Evolutionary conservation across 2,888 invertebrate genomes (phyloP).

Genomic region (Pachycephus smyrnensis): DNA sequence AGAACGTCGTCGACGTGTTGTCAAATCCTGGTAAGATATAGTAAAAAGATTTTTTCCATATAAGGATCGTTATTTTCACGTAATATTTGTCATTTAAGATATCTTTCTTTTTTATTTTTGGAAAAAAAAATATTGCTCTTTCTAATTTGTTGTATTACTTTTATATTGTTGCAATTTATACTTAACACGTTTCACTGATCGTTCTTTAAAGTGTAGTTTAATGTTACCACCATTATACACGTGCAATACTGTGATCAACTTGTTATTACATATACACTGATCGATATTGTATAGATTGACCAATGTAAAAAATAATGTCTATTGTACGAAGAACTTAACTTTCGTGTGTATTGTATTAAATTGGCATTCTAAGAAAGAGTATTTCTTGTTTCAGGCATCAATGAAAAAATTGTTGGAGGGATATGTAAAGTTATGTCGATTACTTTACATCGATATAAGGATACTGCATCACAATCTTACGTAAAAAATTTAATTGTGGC

Average conservation of each 20-base stretch:
- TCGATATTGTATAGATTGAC: not conserved
- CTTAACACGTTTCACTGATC: not conserved
- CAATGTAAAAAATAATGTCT: not conserved
- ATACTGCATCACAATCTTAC: conserved; percentile 81
- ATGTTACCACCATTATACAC: not conserved
- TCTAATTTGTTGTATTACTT: not conserved
- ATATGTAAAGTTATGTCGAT: conserved; percentile 82
- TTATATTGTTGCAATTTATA: not conserved
- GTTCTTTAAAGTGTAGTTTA: not conserved
- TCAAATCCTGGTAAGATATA: conserved; percentile 77
- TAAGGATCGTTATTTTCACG: not conserved
- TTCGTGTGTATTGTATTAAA: not conserved
- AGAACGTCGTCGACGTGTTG: conserved; percentile 78
- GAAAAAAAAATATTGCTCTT: not conserved
- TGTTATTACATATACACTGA: not conserved
- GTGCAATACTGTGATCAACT: not conserved
- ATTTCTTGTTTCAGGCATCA: conserved; percentile 74
- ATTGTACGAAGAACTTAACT: not conserved
- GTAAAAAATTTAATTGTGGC: conserved; percentile 78
- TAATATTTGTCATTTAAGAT: not conserved
- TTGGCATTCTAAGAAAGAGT: not conserved
- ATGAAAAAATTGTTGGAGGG: conserved; percentile 81
- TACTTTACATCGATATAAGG: conserved; percentile 84
- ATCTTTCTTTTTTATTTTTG: conserved; percentile 16
- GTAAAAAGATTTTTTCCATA: conserved; percentile 24